These are phyloP conservation scores for Dryomyza anilis DNA, from an alignment of 2,888 invertebrate species.

Conservation along the genomic window DNA sequence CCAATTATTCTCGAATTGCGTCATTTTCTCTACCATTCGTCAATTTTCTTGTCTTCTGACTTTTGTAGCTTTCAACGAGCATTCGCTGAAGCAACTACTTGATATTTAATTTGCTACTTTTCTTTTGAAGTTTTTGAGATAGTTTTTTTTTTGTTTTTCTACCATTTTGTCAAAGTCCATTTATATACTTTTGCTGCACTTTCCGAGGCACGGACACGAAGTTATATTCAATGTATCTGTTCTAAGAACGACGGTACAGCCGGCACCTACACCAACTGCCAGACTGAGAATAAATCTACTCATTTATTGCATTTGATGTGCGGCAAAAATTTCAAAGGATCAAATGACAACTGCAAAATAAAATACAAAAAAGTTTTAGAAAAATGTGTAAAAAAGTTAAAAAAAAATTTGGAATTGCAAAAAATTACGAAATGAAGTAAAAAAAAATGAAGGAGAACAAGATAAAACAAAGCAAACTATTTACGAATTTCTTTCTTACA, in stretches of 20 bases:
- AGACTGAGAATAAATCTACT: not conserved
- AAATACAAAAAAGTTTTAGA: not conserved
- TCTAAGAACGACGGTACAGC: not conserved
- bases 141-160: not conserved
- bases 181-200: not conserved
- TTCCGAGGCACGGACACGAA: not conserved
- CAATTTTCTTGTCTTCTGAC: not conserved
- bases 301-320: slow-evolving; percentile 10
- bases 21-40: not conserved
- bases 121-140: not conserved
- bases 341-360: slow-evolving; percentile 9
- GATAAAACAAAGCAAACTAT: slow-evolving; percentile 13
- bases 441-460: not conserved
- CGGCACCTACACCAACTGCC: not conserved
- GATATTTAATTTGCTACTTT: slow-evolving; percentile 6
- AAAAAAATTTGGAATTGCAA: no score
- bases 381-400: no score
- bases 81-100: not conserved
- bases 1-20: no score
- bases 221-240: no score
- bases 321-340: slow-evolving; percentile 19
- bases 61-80: not conserved
- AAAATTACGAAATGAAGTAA: not conserved
- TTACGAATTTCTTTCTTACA: slow-evolving; percentile 12
- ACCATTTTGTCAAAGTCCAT: not conserved